phyloP scores from a whole-genome alignment of 2,113 vertebrate genomes.

The Pterocles gutturalis region DNA sequence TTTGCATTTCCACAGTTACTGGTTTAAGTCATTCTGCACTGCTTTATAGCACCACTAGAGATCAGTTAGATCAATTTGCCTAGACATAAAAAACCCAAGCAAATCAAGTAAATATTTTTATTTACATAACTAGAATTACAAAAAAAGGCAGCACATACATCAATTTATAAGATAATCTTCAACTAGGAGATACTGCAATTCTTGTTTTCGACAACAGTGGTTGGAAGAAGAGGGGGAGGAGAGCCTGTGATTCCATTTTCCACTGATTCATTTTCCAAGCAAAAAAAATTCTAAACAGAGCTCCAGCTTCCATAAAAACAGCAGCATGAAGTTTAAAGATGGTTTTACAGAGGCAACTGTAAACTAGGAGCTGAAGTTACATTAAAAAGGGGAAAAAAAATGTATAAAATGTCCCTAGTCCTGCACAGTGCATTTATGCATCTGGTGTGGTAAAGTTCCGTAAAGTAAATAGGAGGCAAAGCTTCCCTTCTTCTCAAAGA shows the following conservation, averaged over 20 bases:
- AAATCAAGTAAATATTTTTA: background rate
- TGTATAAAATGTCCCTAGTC: background rate
- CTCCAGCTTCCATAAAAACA: background rate
- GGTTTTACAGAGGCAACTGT: background rate
- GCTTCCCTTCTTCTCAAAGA: background rate
- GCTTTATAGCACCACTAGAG: background rate
- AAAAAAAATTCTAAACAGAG: background rate
- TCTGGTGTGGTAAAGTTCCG: background rate
- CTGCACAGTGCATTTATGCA: background rate
- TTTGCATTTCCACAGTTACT: background rate
- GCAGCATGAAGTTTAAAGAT: background rate
- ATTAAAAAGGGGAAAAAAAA: rapidly evolving
- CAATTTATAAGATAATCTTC: background rate
- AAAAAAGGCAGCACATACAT: background rate
- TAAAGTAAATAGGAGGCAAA: background rate
- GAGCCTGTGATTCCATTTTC: background rate
- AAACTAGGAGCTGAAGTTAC: background rate
- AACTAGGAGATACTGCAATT: background rate
- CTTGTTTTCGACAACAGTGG: background rate
- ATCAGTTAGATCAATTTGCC: background rate
- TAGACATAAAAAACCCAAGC: background rate
- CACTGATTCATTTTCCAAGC: background rate
- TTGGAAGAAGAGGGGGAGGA: background rate
- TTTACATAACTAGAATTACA: background rate
- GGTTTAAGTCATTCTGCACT: background rate